A percentile compares a stretch with the other conserved stretches of the same genome.
Conservation (phyloP, 1,140 invertebrate genomes). For the Atta colombica region DNA sequence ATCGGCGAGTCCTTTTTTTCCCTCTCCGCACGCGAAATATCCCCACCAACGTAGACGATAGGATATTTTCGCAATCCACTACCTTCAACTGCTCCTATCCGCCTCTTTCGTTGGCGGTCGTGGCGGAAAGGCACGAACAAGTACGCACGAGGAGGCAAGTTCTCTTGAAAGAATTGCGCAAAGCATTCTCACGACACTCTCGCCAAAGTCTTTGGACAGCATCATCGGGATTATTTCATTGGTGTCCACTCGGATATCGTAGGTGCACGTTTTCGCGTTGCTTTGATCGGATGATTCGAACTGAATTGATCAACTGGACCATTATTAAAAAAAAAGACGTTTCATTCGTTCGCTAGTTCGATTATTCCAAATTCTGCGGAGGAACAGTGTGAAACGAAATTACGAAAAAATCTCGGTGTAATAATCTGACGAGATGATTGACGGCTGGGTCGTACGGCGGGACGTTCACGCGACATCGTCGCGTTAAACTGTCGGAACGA, state of each 20-base stretch:
- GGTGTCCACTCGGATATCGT: conserved; percentile 41
- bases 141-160: conserved; percentile 71
- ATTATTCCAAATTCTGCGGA: not conserved
- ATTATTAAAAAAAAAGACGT: not conserved
- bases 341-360: not conserved
- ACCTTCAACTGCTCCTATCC: conserved; percentile 76
- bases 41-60: conserved; percentile 53
- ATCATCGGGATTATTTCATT: conserved; percentile 37
- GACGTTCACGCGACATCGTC: conserved; percentile 49
- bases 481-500: conserved; percentile 67
- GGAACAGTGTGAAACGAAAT: not conserved
- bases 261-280: conserved; percentile 51
- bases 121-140: conserved; percentile 67
- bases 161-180: no score
- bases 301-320: not conserved
- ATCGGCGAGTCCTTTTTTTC: conserved; percentile 67
- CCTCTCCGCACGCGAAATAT: conserved; percentile 42
- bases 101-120: conserved; percentile 72
- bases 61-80: conserved; percentile 48
- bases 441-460: conserved; percentile 29
- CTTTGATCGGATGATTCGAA: not conserved
- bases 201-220: conserved; percentile 46
- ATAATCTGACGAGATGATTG: conserved; percentile 47
- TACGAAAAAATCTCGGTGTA: conserved; percentile 3
- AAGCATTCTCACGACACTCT: conserved; percentile 64